Base-by-base conservation (phyloP, 2,888 invertebrate species). In the Galerucella nymphaeae region DNA sequence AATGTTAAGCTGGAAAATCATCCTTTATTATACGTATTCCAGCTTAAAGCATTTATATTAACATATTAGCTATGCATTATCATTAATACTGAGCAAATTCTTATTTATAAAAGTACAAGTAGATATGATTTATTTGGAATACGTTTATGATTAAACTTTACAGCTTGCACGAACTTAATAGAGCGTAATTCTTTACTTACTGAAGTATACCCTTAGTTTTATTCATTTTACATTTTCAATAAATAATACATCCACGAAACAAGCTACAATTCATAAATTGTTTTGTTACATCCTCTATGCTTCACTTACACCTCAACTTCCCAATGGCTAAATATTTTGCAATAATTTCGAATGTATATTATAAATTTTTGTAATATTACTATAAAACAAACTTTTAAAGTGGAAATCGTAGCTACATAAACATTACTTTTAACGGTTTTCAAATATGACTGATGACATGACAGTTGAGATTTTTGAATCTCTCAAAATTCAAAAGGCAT, bases 221-320 rank as follows among this genome's bases (percentile, higher is more conserved):
- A 16, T 16, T 53, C 16, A 53, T 53, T 53, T 53, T 53, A 53
- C 18, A 53, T 53, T 53, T 53, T 53, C 18, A 18, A 53, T 53
- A n/a, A 53, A 18, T 2, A 16, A 53, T 53, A n/a, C n/a, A 48
- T 48, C 48, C 16, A 53, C 18, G 8, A 10, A 5, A 53, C 18
- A 16, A 53, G 53, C 18, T 53, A 18, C 53, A 53, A 53, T 53
- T 53, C 53, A 18, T 16, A 16, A 53, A 53, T 53, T 53, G 53
- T 53, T 53, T 53, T 53, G 53, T 53, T 53, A 53, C 10, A 53
- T 53, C 11, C 53, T 2, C 16, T 8, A 18, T 18, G n/a, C 14
- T n/a, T 8, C 6, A 5, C 45, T 9, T 14, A 53, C 53, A 53
- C 9, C 8, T 10, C 10, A 16, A 53, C 16, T 53, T 8, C 10